A percentile compares a stretch with the other conserved stretches of the same genome.
phyloP scores from a whole-genome alignment of 2,797 vertebrate species.

The Rhinella marina region DNA sequence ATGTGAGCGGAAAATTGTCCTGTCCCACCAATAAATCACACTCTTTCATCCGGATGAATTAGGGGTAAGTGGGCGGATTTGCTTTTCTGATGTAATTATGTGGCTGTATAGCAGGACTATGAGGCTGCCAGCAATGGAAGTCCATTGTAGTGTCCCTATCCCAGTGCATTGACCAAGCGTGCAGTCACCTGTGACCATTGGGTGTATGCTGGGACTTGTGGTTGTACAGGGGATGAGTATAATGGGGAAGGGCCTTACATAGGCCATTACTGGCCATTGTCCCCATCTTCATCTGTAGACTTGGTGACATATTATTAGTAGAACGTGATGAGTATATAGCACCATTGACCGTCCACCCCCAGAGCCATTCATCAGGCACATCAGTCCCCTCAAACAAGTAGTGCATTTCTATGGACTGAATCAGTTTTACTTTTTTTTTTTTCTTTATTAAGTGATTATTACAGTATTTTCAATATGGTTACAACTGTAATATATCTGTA shows the following conservation, averaged over 20 bases:
- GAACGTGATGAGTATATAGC: conserved; percentile 69
- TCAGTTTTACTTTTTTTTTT: background rate
- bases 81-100: conserved; percentile 29
- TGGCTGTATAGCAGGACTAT: conserved; percentile 3
- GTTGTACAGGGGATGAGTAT: background rate
- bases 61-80: conserved; percentile 33
- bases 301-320: conserved; percentile 71
- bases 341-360: conserved; percentile 61
- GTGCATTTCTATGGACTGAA: background rate
- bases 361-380: conserved; percentile 49
- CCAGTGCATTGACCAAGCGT: background rate
- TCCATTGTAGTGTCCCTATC: background rate
- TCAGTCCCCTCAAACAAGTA: background rate
- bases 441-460: no score
- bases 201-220: conserved; percentile 11
- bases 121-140: background rate
- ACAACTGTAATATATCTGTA: no score
- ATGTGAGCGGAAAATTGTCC: conserved; percentile 2
- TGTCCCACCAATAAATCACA: conserved; percentile 10
- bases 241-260: background rate
- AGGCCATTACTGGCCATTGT: background rate
- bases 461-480: no score
- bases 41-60: conserved; percentile 17
- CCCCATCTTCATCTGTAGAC: conserved; percentile 65
- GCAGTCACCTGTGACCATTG: background rate